Evolutionary conservation across 2,888 invertebrate genomes (phyloP).

Genomic region (Athripsodes cinereus): DNA sequence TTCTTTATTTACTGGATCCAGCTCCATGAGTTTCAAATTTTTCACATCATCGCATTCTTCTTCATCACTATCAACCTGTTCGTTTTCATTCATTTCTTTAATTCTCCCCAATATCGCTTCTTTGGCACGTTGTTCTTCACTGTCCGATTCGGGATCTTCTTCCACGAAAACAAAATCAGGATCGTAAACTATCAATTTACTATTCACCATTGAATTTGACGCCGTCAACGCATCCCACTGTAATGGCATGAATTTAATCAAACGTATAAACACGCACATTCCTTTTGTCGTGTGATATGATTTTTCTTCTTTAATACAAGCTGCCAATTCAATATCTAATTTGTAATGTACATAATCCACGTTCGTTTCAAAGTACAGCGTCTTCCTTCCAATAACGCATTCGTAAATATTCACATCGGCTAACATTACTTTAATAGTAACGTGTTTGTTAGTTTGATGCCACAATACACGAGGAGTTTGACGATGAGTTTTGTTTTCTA

Average conservation of each 20-base stretch:
- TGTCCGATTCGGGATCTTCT: conserved; percentile 1
- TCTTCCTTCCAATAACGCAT: conserved; percentile 34
- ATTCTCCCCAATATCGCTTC: neutral
- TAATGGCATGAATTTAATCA: conserved; percentile 35
- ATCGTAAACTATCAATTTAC: conserved; percentile 36
- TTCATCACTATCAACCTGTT: conserved; percentile 2
- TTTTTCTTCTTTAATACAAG: conserved; percentile 33
- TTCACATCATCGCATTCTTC: neutral
- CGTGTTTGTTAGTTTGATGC: conserved; percentile 36
- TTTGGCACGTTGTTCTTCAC: neutral
- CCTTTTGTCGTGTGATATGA: conserved; percentile 38
- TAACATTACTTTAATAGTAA: conserved; percentile 39
- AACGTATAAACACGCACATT: conserved; percentile 37
- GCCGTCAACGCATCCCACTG: conserved; percentile 38
- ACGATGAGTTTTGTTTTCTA: conserved; percentile 31
- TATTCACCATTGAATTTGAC: conserved; percentile 30
- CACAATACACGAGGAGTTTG: conserved; percentile 35
- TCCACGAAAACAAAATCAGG: conserved; percentile 8
- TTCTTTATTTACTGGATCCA: neutral
- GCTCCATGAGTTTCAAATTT: neutral
- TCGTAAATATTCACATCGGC: conserved; percentile 37
- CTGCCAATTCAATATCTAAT: conserved; percentile 41
- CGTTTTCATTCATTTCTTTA: conserved; percentile 3
- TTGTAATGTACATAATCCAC: conserved; percentile 35
- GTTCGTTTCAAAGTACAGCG: conserved; percentile 34